Evolutionary conservation across 2,888 invertebrate species (phyloP), one percentile per base, ranked within the genome.

Genomic region (Philonicus albiceps): DNA sequence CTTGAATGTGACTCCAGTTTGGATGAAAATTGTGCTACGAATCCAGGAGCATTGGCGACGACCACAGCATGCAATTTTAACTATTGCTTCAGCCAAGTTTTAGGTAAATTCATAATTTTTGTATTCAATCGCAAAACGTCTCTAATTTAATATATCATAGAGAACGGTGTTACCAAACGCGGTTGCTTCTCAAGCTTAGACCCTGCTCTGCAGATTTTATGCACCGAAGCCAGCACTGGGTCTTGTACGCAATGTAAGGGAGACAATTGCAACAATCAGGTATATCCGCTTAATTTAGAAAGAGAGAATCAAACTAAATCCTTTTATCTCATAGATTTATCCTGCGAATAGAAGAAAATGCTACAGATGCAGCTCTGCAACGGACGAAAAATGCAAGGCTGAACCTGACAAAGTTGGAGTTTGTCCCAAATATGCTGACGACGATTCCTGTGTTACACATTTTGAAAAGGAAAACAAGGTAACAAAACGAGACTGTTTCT

Each of bases 261-360:
- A 22, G 49, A 40, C 0, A 49, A 78, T 6, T 78, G 78, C 30
- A 78, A 78, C 13, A 43, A 78, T 5, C 2, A 78, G 30, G 78
- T 78, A 43, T 0, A 27, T 75, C 37, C 6, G 37, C 37, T 6
- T 11, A 16, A 76, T 37, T 76, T 37, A 6, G 0, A 43, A 80
- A 27, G 16, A 53, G 11, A 37, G 11, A 27, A 53, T 30, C 2
- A 19, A 19, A 53, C 13, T 19, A 6, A 19, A 19, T 19, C 3
- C 5, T 53, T 19, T n/a, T 30, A n/a, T 78, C 40, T 22, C 37
- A 40, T 19, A 86, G 86, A 22, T 90, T n/a, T 91, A 90, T 89
- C 91, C 91, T 19, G 86, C 31, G 27, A 86, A 89, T 86, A 90
- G 92, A 31, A 90, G 89, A 19, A 86, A 87, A n/a, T 92, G 91